phyloP scores from a whole-genome alignment of 2,888 invertebrate species.

The Mythimna albipuncta region DNA sequence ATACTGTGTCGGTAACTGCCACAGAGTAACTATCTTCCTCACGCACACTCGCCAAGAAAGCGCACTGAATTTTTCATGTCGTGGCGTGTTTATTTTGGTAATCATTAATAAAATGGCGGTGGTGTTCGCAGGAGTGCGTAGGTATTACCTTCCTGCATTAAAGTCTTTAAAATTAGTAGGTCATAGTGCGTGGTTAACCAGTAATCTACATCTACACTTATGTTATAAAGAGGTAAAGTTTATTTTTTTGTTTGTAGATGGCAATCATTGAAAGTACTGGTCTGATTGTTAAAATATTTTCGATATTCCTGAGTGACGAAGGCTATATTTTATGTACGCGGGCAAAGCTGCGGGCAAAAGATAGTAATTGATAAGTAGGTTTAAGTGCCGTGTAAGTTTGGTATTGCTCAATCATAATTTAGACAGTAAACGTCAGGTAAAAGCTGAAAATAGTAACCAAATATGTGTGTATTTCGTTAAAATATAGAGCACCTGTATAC shows the following conservation, averaged over 20 bases:
- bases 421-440: not conserved
- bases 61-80: slow-evolving; percentile 70
- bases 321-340: no score
- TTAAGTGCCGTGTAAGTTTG: slow-evolving; percentile 1
- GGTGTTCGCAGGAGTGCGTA: slow-evolving; percentile 32
- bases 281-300: no score
- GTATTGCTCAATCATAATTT: not conserved
- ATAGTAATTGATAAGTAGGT: slow-evolving; percentile 9
- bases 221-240: no score
- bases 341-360: no score
- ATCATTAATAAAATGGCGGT: slow-evolving; percentile 68
- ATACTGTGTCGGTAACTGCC: slow-evolving; percentile 68
- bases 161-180: slow-evolving; percentile 44
- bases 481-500: no score
- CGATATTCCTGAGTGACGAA: no score
- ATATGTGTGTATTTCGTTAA: not conserved
- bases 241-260: no score
- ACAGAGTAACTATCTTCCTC: slow-evolving; percentile 67
- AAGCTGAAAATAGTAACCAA: not conserved
- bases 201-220: slow-evolving; percentile 1
- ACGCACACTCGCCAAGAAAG: slow-evolving; percentile 67
- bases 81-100: slow-evolving; percentile 69
- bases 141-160: slow-evolving; percentile 34
- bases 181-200: slow-evolving; percentile 32
- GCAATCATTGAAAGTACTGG: no score